Base-by-base conservation (phyloP, 2,888 invertebrate genomes). In the Tipula vernalis region DNA sequence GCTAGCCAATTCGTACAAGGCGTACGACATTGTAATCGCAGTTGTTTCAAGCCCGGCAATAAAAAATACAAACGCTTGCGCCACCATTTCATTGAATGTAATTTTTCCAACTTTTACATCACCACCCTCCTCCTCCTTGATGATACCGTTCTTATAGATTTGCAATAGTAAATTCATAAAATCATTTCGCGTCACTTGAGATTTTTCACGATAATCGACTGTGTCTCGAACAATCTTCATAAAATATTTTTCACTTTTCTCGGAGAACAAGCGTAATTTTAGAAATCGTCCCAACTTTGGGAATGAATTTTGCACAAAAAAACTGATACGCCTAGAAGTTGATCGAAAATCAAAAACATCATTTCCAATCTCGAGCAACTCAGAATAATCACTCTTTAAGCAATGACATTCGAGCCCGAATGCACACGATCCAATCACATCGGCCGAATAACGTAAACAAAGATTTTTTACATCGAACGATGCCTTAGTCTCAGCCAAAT, bases 151-250 rank as follows among this genome's bases (percentile, higher is more conserved):
- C 5, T 41, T 86, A 6, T 88, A 93, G 36, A 94, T 88, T 84
- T 94, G 91, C 39, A 93, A 91, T 85, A 94, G 89, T 1, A 94
- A 89, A 88, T 94, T 93, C 86, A 94, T 89, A 87, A 93, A 93
- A 88, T 94, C 92, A 71, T 92, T 92, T 12, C 93, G 88, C 88
- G 90, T 88, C 39, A 91, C 87, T 8, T 90, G 89, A 86, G 89
- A 89, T 87, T 89, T 87, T 87, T 92, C 91, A 18, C 92, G 89
- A 44, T 90, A 89, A 1, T 90, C 89, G 0, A 92, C 90, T 0
- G 91, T 92, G 2, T 92, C 91, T 2, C 89, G 88, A 0, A 92
- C 91, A 57, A 91, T 88, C 5, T 89, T 88, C 89, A 90, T 88
- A 18, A 90, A 91, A 87, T 90, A 91, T 5, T 83, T 12, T 13